Base-by-base conservation (phyloP, 2,113 vertebrate genomes). In the Trachemys scripta region DNA sequence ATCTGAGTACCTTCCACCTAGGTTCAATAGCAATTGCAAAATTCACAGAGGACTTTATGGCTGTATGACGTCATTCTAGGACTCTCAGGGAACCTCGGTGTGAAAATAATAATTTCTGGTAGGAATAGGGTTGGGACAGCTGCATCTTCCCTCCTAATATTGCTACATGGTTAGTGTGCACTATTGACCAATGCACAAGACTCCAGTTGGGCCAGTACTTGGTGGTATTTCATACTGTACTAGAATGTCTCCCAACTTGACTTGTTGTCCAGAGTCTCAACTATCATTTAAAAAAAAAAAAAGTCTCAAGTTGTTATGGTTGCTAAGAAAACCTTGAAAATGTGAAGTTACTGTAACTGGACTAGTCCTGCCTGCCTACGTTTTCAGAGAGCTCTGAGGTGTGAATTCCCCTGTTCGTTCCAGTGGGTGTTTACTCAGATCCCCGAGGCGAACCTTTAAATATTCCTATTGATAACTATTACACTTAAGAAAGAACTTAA, bases 171-270 rank as follows among this genome's bases (percentile, higher is more conserved):
- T 31, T 80, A 0, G 0, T 38, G 7, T 82, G 85, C 13, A 45
- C 27, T 90, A 72, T 31, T 53, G 76, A 47, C 54, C 42, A 8
- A 4, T 51, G 51, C 82, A 72, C 17, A 42, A 76, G n/a, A 69
- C 7, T 19, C 62, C 14, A n/a, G 14, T 24, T 42, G n/a, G 51
- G 56, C 20, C 0, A 0, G 0, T 76, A 45, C 35, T 76, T 49
- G 25, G 42, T 45, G 47, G 10, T 76, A 8, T 54, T 84, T 53
- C 29, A 57, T 45, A 51, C 45, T 7, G 8, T 22, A 54, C 25
- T 50, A 2, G 57, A 80, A 5, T 4, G 6, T 47, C 42, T 56
- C 10, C 75, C 22, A n/a, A 45, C 2, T 17, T 79, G 13, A 57
- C 51, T 81, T 80, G 29, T 82, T 62, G 27, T 53, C 88, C 59